A percentile compares a stretch with the other conserved stretches of the same genome.
phyloP scores from a whole-genome alignment of 2,797 vertebrate species.

The Eulemur albifrons region DNA sequence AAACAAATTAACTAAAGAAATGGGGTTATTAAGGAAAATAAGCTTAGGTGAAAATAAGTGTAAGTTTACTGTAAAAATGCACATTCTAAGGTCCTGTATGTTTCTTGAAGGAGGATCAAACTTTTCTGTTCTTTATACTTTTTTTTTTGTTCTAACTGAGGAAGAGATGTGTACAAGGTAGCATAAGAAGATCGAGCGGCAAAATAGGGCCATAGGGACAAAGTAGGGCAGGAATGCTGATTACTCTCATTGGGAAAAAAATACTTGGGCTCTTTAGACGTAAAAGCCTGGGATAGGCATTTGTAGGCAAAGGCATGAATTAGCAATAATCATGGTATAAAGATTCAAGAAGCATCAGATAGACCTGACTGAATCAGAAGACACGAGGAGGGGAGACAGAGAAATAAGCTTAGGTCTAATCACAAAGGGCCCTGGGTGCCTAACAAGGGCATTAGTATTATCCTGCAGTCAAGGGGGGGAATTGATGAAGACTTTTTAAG shows the following conservation, averaged over 20 bases:
- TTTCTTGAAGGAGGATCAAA: background rate
- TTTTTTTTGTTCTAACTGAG: background rate
- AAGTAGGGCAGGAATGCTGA: background rate
- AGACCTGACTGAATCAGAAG: background rate
- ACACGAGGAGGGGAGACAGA: background rate
- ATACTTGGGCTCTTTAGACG: background rate
- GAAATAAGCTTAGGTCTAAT: background rate
- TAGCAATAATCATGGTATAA: background rate
- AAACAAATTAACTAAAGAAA: constrained; percentile 5
- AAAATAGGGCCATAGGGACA: background rate
- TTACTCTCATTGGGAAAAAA: background rate
- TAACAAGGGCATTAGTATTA: background rate
- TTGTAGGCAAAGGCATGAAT: background rate
- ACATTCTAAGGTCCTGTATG: background rate
- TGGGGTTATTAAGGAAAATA: background rate
- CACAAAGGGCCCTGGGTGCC: background rate
- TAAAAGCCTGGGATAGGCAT: background rate
- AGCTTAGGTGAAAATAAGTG: background rate
- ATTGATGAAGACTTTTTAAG: background rate
- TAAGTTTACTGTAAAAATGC: background rate
- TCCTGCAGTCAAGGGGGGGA: background rate
- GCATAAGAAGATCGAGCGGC: background rate
- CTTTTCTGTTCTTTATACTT: background rate
- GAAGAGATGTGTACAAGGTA: background rate
- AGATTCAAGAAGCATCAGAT: background rate